These are phyloP conservation scores for Trichechus manatus DNA, from an alignment of 2,113 vertebrate species.

Conservation along the genomic window DNA sequence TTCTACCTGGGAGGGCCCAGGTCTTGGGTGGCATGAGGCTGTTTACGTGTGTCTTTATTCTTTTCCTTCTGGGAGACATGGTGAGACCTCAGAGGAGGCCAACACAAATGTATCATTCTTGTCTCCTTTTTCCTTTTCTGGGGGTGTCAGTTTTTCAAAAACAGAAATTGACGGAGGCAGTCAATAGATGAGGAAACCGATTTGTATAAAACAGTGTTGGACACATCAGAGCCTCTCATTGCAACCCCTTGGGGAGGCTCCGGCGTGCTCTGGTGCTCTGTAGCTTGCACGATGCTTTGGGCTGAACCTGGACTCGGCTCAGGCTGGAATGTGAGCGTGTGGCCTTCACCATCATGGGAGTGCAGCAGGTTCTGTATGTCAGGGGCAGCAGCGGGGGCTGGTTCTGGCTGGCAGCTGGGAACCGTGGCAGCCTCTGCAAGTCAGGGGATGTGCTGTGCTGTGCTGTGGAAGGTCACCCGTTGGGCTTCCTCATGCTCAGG, in stretches of 20 bases:
- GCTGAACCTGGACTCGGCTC: background rate
- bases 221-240: background rate
- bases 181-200: too few relatives aligned
- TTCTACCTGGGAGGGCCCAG: background rate
- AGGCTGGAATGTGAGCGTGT: constrained; percentile 36
- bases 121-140: constrained; percentile 9
- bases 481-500: background rate
- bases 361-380: background rate
- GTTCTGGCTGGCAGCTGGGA: background rate
- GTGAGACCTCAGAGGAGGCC: background rate
- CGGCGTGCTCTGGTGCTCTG: background rate
- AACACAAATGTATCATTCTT: background rate
- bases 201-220: background rate
- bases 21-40: background rate
- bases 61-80: background rate
- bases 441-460: background rate
- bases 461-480: background rate
- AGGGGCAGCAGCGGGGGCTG: background rate
- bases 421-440: background rate
- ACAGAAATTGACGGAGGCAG: background rate
- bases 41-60: background rate
- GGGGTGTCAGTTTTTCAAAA: constrained; percentile 35
- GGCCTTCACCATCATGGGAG: background rate
- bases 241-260: background rate
- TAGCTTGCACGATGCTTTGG: background rate